A percentile compares a stretch with the other conserved stretches of the same genome.
Evolutionary conservation across 2,888 invertebrate species (phyloP).

Genomic region (Chymomyza fuscimana): DNA sequence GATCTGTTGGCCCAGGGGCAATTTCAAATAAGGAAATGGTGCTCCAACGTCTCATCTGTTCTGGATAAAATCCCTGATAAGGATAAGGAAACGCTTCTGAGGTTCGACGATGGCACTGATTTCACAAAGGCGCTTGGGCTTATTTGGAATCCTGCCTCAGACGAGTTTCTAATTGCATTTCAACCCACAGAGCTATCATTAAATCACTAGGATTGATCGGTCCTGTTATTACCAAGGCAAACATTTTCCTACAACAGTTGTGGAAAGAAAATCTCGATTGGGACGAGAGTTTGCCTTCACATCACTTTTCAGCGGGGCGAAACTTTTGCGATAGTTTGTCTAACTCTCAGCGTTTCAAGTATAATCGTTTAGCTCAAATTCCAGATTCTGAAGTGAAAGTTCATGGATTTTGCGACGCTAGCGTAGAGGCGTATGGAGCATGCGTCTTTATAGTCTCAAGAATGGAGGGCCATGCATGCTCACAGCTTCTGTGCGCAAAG

Average conservation of each 20-base stretch:
- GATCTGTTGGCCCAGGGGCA: slow-evolving; percentile 8
- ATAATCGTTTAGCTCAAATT: too few species aligned
- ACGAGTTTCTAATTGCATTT: slow-evolving; percentile 6
- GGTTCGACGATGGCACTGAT: slow-evolving; percentile 20
- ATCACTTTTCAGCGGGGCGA: neutral
- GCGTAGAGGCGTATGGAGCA: too few species aligned
- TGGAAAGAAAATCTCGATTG: neutral
- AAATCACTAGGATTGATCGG: neutral
- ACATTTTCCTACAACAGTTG: neutral
- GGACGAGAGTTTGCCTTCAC: neutral
- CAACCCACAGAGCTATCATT: neutral
- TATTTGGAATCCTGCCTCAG: slow-evolving; percentile 9
- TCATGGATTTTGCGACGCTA: too few species aligned
- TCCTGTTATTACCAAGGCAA: neutral
- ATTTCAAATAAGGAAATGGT: too few species aligned
- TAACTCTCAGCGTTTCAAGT: neutral
- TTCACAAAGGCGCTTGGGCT: slow-evolving; percentile 7
- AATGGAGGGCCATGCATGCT: neutral
- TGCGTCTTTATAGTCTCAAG: neutral
- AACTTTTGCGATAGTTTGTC: neutral
- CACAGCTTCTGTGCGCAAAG: neutral
- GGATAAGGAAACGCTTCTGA: slow-evolving; percentile 14
- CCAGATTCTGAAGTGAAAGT: too few species aligned
- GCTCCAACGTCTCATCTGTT: slow-evolving; percentile 21
- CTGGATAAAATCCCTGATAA: neutral